Evolutionary conservation across 2,113 vertebrate species (phyloP).

Genomic region (Gymnarchus niloticus): DNA sequence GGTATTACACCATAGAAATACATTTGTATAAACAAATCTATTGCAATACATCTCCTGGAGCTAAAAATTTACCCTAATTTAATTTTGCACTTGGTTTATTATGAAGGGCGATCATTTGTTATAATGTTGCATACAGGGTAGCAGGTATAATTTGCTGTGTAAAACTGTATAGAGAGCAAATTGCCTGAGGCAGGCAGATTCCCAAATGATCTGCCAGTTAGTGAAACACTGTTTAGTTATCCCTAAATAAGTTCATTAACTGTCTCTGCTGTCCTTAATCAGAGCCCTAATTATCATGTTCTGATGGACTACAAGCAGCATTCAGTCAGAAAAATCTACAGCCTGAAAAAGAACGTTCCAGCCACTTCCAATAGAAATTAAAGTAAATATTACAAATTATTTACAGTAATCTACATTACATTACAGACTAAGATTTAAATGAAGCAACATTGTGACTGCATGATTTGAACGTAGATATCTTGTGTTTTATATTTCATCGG

Average conservation of each 20-base stretch:
- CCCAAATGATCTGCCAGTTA: conserved; percentile 63
- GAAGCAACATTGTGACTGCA: neutral
- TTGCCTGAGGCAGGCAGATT: conserved; percentile 39
- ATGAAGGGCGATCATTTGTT: neutral
- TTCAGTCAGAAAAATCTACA: neutral
- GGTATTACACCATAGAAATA: neutral
- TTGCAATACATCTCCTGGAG: neutral
- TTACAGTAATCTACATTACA: too few relatives aligned
- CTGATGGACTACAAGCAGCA: neutral
- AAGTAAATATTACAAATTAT: too few relatives aligned
- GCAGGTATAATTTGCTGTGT: neutral
- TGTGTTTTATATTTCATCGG: neutral
- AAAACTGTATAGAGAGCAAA: neutral
- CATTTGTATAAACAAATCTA: neutral
- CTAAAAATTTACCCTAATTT: neutral
- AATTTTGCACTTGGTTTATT: neutral
- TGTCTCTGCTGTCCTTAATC: conserved; percentile 24
- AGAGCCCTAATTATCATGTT: neutral
- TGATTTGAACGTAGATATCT: neutral
- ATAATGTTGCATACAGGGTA: neutral
- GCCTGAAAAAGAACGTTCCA: neutral
- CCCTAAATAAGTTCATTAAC: conserved; percentile 49
- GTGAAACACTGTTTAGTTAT: conserved; percentile 56
- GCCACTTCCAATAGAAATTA: too few relatives aligned
- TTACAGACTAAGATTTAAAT: too few relatives aligned